These are phyloP conservation scores for Pseudochromis fuscus DNA, from an alignment of 2,797 vertebrate species.

Conservation along the genomic window DNA sequence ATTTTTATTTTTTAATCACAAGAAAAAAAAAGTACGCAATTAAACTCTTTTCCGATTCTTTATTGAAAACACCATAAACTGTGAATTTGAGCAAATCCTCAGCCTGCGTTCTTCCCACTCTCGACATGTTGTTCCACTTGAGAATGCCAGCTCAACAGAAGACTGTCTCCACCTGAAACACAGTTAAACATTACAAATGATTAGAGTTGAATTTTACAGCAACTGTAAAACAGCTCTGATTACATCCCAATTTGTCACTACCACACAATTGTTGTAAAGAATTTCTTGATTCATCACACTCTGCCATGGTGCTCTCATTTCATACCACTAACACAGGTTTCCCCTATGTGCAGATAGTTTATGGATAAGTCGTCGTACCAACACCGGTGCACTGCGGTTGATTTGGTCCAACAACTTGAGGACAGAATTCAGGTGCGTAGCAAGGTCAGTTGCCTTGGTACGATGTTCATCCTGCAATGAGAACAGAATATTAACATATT, in stretches of 20 bases:
- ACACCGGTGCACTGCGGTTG: background rate
- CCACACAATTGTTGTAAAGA: background rate
- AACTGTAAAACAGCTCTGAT: no score
- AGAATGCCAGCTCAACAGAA: no score
- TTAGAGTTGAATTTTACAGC: no score
- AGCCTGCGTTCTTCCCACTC: constrained; percentile 9
- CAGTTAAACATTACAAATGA: background rate
- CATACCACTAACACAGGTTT: no score
- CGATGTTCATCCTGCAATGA: constrained; percentile 83
- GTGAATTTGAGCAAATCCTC: constrained; percentile 23
- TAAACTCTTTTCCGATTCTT: constrained; percentile 42
- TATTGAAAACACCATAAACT: constrained; percentile 52
- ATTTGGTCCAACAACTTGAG: constrained; percentile 45
- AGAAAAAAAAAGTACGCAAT: no score
- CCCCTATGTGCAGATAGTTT: no score
- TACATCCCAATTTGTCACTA: no score
- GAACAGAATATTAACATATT: constrained; percentile 61
- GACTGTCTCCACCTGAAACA: constrained; percentile 57
- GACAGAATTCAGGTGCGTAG: constrained; percentile 41
- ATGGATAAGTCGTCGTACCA: no score
- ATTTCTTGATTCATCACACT: background rate
- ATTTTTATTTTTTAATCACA: no score
- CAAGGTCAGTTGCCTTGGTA: constrained; percentile 40
- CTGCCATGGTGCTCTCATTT: background rate
- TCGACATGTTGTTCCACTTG: constrained; percentile 15